phyloP scores from a whole-genome alignment of 92 coral and sea anemone species.

The Actinostola sp. region DNA sequence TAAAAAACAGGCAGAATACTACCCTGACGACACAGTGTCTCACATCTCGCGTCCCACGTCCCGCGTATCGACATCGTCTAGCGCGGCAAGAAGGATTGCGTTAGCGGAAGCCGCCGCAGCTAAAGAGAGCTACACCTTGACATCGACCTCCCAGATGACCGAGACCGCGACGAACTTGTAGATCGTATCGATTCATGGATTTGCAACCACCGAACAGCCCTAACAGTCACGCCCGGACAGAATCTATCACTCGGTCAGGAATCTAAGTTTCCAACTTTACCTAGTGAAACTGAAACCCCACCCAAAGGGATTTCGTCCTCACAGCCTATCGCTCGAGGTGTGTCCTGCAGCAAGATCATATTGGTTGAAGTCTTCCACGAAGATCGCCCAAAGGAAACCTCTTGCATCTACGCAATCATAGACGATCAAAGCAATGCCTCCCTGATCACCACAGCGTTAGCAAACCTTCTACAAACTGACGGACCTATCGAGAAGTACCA shows the following conservation, averaged over 20 bases:
- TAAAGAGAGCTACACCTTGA: too few species aligned
- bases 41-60: neutral
- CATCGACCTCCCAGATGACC: too few species aligned
- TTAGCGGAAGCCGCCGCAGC: conserved; percentile 44
- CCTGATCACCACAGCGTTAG: conserved; percentile 36
- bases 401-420: conserved; percentile 45
- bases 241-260: too few species aligned
- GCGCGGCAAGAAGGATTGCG: neutral
- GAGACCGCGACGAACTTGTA: too few species aligned
- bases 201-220: too few species aligned
- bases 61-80: conserved; percentile 4
- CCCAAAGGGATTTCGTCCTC: conserved; percentile 30
- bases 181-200: too few species aligned
- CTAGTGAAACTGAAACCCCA: too few species aligned
- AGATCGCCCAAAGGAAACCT: conserved; percentile 25
- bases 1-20: conserved; percentile 25
- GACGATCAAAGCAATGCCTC: conserved; percentile 59
- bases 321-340: conserved; percentile 14
- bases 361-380: conserved; percentile 43
- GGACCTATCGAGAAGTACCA: conserved; percentile 45
- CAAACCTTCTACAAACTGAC: conserved; percentile 32
- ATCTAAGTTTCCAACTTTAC: too few species aligned
- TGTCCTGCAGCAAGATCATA: conserved; percentile 50
- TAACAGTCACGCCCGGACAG: too few species aligned
- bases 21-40: neutral